Evolutionary conservation across 2,888 invertebrate species (phyloP).

Genomic region (Trachelus stipa): DNA sequence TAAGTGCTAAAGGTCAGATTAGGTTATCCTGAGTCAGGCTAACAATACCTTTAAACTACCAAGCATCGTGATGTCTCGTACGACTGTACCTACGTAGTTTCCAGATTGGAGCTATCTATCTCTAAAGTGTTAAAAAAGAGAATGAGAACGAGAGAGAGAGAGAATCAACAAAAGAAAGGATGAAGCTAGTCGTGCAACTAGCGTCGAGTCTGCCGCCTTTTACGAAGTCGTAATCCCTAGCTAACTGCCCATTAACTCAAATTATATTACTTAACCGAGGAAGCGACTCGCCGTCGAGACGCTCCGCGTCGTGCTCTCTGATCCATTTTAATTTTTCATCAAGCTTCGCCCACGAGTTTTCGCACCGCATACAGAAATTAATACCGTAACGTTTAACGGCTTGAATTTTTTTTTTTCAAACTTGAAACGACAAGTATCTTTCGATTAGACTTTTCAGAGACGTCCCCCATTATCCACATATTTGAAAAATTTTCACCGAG

Average conservation of each 20-base stretch:
- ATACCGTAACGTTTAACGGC: neutral
- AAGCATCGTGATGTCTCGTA: neutral
- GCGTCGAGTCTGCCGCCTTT: neutral
- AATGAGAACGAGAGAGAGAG: too few species aligned
- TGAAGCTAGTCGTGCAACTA: neutral
- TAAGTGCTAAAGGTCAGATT: neutral
- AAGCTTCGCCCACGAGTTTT: neutral
- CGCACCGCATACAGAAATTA: neutral
- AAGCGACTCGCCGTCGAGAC: neutral
- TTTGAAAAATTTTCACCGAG: neutral
- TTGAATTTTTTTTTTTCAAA: too few species aligned
- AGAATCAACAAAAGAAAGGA: neutral
- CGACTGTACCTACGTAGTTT: neutral
- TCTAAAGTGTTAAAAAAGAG: neutral
- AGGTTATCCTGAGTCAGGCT: neutral
- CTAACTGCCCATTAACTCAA: neutral
- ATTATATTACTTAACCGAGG: neutral
- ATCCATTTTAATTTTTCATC: neutral
- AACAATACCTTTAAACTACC: neutral
- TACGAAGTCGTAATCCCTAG: neutral
- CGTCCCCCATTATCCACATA: neutral
- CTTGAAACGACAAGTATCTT: neutral
- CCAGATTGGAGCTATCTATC: neutral
- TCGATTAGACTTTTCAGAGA: neutral
- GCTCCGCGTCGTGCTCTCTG: neutral